phyloP scores from a whole-genome alignment of 2,113 vertebrate genomes.

The Paramormyrops kingsleyae region DNA sequence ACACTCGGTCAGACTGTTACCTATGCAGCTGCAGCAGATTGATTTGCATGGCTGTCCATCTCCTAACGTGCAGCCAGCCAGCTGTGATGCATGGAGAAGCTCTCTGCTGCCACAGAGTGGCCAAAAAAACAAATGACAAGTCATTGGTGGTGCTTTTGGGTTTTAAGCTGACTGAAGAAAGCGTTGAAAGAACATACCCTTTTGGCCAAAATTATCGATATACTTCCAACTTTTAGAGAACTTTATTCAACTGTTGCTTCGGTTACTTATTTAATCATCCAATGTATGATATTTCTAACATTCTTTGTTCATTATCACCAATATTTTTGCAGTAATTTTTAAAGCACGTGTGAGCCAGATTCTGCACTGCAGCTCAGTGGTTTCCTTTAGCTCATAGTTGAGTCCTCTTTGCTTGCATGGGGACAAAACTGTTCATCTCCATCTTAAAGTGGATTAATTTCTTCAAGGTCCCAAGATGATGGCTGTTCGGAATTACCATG shows the following conservation, averaged over 20 bases:
- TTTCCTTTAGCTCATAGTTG: conserved; percentile 91
- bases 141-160: background rate
- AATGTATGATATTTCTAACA: too few relatives aligned
- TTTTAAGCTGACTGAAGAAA: background rate
- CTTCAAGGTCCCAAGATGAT: conserved; percentile 90
- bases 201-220: too few relatives aligned
- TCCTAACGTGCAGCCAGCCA: background rate
- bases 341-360: too few relatives aligned
- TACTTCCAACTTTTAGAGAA: too few relatives aligned
- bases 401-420: conserved; percentile 86
- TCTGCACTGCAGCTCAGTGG: conserved; percentile 76
- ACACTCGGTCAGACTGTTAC: background rate
- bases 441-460: background rate
- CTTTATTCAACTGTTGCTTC: too few relatives aligned
- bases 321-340: too few relatives aligned
- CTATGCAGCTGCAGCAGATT: background rate
- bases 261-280: too few relatives aligned
- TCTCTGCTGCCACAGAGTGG: conserved; percentile 59
- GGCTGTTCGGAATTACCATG: conserved; percentile 84
- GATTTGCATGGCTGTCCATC: background rate
- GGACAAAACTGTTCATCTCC: background rate
- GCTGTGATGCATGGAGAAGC: conserved; percentile 4
- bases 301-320: too few relatives aligned
- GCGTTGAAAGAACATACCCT: background rate
- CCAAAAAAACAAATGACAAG: background rate